These are phyloP conservation scores for Halichoerus grypus DNA, from an alignment of 2,113 vertebrate genomes.

Conservation along the genomic window DNA sequence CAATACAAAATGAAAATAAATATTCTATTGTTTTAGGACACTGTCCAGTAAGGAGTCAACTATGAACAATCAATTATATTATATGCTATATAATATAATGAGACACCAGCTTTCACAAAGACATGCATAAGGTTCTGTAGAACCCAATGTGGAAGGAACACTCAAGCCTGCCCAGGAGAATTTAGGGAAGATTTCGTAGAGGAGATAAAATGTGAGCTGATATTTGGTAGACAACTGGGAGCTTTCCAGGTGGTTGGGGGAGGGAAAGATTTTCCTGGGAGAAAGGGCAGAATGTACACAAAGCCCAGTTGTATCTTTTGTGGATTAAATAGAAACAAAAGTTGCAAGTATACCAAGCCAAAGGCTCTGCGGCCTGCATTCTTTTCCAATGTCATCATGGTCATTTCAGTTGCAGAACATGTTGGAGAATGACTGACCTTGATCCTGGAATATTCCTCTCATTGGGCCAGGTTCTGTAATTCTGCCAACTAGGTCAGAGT, in stretches of 20 bases:
- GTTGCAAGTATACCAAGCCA: neutral
- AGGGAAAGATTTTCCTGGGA: neutral
- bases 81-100: neutral
- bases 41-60: neutral
- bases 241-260: neutral
- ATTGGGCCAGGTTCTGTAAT: neutral
- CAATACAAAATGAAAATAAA: neutral
- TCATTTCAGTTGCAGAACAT: neutral
- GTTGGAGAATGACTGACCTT: neutral
- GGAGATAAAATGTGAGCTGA: neutral
- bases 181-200: neutral
- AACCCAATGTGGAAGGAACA: neutral
- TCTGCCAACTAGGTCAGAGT: neutral
- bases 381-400: neutral
- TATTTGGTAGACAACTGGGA: neutral
- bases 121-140: neutral
- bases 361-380: neutral
- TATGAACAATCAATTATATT: neutral
- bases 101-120: neutral
- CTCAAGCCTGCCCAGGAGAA: neutral
- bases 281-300: neutral
- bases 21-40: neutral
- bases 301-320: neutral
- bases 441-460: neutral
- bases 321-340: conserved; percentile 31